Conservation (phyloP, 2,113 vertebrate genomes). For the Grammomys dolichurus region DNA sequence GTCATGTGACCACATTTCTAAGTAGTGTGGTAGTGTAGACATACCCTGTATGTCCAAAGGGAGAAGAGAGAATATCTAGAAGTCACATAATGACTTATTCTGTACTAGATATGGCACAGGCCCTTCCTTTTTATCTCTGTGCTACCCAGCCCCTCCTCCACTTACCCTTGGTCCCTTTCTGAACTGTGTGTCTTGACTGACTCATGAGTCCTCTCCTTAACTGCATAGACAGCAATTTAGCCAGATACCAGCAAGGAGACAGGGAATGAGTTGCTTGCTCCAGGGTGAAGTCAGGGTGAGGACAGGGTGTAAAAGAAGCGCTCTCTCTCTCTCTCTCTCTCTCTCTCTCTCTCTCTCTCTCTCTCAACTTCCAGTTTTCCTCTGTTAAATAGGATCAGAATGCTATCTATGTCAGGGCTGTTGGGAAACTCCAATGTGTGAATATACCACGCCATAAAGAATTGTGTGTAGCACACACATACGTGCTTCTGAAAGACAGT, state of each 20-base stretch:
- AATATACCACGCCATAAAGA: background rate
- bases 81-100: background rate
- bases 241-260: background rate
- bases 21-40: background rate
- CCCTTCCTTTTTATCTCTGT: background rate
- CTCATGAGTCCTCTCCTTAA: background rate
- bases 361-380: background rate
- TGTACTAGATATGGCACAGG: background rate
- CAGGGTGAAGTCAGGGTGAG: background rate
- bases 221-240: background rate
- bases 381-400: background rate
- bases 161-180: background rate
- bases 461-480: no score
- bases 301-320: background rate
- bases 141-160: background rate
- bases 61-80: background rate
- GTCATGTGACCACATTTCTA: conserved; percentile 8
- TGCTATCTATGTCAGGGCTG: no score
- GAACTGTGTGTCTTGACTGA: background rate
- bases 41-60: background rate
- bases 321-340: no score
- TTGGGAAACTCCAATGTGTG: background rate
- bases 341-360: no score
- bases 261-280: background rate
- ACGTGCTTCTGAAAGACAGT: background rate